Evolutionary conservation across 2,888 invertebrate genomes (phyloP).

Genomic region (Harpagoxenus sublaevis): DNA sequence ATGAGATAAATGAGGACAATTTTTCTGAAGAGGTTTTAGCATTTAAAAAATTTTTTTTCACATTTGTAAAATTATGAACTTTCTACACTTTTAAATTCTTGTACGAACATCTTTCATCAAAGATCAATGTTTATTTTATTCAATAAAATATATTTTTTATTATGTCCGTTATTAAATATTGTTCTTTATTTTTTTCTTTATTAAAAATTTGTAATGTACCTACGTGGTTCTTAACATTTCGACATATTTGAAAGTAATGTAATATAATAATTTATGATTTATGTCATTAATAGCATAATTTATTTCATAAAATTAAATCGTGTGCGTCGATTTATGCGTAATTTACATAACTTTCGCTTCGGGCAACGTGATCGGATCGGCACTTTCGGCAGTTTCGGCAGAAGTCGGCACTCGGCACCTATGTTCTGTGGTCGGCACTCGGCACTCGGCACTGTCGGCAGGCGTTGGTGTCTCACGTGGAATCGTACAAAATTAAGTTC

Average conservation of each 20-base stretch:
- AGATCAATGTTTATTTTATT: not conserved
- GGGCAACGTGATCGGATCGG: no score
- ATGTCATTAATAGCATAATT: not conserved
- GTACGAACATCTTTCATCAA: not conserved
- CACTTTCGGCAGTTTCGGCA: no score
- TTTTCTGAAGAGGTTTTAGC: not conserved
- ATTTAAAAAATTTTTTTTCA: not conserved
- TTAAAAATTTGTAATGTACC: no score
- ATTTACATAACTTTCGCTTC: not conserved
- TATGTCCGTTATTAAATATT: not conserved
- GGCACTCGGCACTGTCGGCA: no score
- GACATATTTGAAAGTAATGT: not conserved
- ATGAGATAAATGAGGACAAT: conserved; percentile 2
- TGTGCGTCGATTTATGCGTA: not conserved
- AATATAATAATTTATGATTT: not conserved
- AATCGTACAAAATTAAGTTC: not conserved
- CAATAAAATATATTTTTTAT: conserved; percentile 1
- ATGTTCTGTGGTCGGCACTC: no score
- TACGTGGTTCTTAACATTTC: no score
- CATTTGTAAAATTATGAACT: not conserved
- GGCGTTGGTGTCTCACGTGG: not conserved
- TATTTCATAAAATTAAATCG: not conserved
- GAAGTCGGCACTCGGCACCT: no score
- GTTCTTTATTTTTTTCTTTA: not conserved
- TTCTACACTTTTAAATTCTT: not conserved